Evolutionary conservation across 2,113 vertebrate genomes (phyloP).

Genomic region (Peromyscus maniculatus): DNA sequence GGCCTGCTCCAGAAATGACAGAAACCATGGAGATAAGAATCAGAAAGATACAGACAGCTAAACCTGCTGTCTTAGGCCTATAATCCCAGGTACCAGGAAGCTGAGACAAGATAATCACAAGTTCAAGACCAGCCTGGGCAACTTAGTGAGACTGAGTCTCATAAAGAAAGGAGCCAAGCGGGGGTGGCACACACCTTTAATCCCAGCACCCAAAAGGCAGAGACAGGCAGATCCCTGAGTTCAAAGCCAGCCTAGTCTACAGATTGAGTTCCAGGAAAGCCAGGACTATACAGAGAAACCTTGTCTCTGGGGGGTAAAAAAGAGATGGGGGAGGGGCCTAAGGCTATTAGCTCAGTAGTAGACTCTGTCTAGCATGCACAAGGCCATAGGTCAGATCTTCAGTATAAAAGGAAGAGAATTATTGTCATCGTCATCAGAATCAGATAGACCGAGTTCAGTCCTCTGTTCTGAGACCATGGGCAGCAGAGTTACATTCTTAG

Average conservation of each 20-base stretch:
- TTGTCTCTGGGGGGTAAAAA: not conserved
- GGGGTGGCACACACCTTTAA: not conserved
- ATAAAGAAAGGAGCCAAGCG: not conserved
- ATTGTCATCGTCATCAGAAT: not conserved
- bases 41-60: not conserved
- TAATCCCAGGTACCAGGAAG: not conserved
- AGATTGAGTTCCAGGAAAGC: not conserved
- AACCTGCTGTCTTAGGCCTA: not conserved
- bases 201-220: not conserved
- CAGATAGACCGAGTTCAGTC: not conserved
- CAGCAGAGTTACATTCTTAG: not conserved
- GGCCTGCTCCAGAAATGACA: not conserved
- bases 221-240: not conserved
- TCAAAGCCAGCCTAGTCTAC: not conserved
- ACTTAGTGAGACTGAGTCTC: not conserved
- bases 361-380: not conserved
- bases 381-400: not conserved
- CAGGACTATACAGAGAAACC: not conserved
- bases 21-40: not conserved
- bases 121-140: not conserved
- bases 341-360: not conserved
- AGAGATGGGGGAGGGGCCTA: not conserved
- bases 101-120: not conserved
- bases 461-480: not conserved
- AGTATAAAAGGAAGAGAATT: no score